Evolutionary conservation across 2,797 vertebrate species (phyloP).

Genomic region (Melanotaenia pygmaea): DNA sequence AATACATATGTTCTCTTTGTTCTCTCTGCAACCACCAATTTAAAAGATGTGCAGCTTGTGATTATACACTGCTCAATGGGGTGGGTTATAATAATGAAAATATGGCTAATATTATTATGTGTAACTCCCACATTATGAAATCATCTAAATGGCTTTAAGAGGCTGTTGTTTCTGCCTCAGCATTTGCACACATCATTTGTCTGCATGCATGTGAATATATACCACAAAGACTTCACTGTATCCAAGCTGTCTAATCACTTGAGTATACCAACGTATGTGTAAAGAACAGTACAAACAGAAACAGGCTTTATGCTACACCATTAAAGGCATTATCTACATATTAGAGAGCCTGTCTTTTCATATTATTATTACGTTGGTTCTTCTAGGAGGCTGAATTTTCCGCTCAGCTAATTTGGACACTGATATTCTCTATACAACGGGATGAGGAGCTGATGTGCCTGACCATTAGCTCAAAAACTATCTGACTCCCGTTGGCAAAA

Average conservation of each 20-base stretch:
- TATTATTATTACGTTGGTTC: conserved; percentile 45
- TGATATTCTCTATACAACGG: conserved; percentile 38
- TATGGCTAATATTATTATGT: conserved; percentile 25
- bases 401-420: conserved; percentile 52
- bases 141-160: conserved; percentile 40
- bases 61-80: conserved; percentile 46
- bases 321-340: conserved; percentile 36
- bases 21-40: conserved; percentile 25
- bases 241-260: conserved; percentile 27
- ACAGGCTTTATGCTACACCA: conserved; percentile 4
- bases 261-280: conserved; percentile 1
- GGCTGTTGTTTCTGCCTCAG: conserved; percentile 34
- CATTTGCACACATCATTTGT: conserved; percentile 31
- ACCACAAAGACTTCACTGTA: conserved; percentile 9
- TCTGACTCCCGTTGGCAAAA: not conserved
- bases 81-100: conserved; percentile 26
- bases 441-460: conserved; percentile 26
- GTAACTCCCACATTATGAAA: conserved; percentile 32
- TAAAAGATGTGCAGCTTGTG: conserved; percentile 36
- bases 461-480: conserved; percentile 22
- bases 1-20: conserved; percentile 4
- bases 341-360: conserved; percentile 37
- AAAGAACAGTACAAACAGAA: conserved; percentile 13
- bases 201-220: conserved; percentile 27
- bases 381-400: conserved; percentile 22